phyloP scores from a whole-genome alignment of 2,113 vertebrate genomes.

The Percopsis transmontana region DNA sequence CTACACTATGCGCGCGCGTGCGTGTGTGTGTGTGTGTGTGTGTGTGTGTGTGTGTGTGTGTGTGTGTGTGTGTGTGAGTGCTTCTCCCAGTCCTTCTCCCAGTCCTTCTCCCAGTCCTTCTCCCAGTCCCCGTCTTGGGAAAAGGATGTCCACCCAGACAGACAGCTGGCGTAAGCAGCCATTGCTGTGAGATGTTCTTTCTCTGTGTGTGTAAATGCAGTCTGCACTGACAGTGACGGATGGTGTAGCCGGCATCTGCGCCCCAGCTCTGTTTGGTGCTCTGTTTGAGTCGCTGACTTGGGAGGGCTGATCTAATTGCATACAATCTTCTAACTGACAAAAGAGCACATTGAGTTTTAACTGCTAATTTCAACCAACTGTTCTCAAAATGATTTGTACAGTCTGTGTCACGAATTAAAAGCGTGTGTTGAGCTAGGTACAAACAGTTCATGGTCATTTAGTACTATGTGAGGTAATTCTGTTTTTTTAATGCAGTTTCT shows the following conservation, averaged over 20 bases:
- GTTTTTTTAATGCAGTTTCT: too few relatives aligned
- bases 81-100: background rate
- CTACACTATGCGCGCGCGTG: background rate
- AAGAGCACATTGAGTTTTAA: conserved; percentile 54
- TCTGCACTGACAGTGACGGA: conserved; percentile 57
- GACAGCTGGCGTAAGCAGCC: conserved; percentile 25
- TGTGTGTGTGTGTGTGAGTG: background rate
- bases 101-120: conserved; percentile 8
- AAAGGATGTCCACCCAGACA: conserved; percentile 27
- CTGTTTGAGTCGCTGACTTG: conserved; percentile 55
- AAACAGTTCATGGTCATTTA: too few relatives aligned
- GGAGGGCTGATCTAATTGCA: conserved; percentile 67
- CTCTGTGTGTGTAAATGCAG: conserved; percentile 46
- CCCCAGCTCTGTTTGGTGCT: conserved; percentile 66
- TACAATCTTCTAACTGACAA: conserved; percentile 58
- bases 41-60: background rate
- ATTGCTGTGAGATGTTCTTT: conserved; percentile 8
- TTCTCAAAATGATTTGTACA: too few relatives aligned
- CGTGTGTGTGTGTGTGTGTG: conserved; percentile 1
- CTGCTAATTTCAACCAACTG: too few relatives aligned
- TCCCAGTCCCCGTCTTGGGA: conserved; percentile 12
- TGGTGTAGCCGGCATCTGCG: conserved; percentile 54
- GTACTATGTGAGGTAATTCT: too few relatives aligned
- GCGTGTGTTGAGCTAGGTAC: too few relatives aligned
- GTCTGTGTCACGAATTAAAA: too few relatives aligned